Evolutionary conservation across 2,888 invertebrate genomes (phyloP).

Genomic region (Tipula unca): DNA sequence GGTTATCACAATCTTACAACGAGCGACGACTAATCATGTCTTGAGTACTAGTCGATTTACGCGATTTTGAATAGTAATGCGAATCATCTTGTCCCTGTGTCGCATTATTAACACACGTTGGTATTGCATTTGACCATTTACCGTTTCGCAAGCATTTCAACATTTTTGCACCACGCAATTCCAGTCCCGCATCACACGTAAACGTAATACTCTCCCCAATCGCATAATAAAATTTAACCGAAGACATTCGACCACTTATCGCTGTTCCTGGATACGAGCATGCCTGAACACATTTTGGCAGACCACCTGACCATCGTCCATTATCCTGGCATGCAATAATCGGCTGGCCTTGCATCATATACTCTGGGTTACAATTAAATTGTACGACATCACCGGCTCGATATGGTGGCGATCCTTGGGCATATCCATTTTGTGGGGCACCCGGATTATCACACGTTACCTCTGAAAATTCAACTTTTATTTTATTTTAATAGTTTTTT

Average conservation of each 20-base stretch:
- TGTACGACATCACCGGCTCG: conserved; percentile 78
- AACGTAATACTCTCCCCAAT: conserved; percentile 79
- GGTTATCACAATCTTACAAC: background rate
- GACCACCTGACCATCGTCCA: conserved; percentile 74
- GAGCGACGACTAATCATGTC: background rate
- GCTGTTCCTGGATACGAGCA: conserved; percentile 83
- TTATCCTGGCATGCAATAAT: conserved; percentile 83
- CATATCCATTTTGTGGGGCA: conserved; percentile 67
- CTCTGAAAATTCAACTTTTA: conserved; percentile 46
- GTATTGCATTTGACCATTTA: conserved; percentile 80
- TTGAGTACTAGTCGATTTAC: background rate
- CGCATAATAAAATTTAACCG: conserved; percentile 80
- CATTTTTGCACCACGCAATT: conserved; percentile 67
- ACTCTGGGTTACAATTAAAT: conserved; percentile 80
- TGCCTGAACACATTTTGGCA: conserved; percentile 80
- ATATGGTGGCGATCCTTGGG: conserved; percentile 68
- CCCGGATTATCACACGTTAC: conserved; percentile 70
- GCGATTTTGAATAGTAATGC: background rate
- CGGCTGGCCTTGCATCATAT: conserved; percentile 84
- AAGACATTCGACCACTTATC: conserved; percentile 76
- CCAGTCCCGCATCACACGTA: conserved; percentile 69
- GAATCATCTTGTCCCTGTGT: background rate
- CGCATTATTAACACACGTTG: conserved; percentile 49
- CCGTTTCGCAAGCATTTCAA: conserved; percentile 71
- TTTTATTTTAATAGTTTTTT: conserved; percentile 21